Evolutionary conservation across 1,140 invertebrate genomes (phyloP), one percentile per base, ranked within the genome.

Genomic region (Tetramorium alpestre): DNA sequence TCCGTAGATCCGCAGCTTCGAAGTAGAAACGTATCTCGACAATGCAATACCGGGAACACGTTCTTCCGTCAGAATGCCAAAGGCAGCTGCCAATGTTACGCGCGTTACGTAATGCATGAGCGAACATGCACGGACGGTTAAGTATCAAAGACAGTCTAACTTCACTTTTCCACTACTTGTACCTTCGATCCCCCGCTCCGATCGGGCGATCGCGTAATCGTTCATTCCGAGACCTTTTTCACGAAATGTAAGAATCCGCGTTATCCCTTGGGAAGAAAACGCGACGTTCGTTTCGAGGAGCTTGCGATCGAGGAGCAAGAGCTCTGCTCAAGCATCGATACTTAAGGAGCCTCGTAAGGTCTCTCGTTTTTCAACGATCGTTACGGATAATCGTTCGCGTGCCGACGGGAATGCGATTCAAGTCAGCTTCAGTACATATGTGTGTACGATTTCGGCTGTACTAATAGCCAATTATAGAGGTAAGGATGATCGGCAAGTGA

Each of bases 101-200:
- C 25, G 58, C 11, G 13, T 80, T 80, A 38, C 11, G 16, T 49
- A 47, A 22, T 54, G 8, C 16, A 16, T 70, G 54, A 70, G 25
- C 11, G 64, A 28, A 16, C 33, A 33, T 33, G 3, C 33, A 33
- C 18, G 16, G 25, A 38, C 18, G 25, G 13, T 70, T 38, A 60
- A 58, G 16, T 25, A 44, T 16, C 44, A 69, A 87, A 64, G 67
- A 64, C 54, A 65, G 62, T 44, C 2, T 56, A 76, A 56, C n/a
- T 76, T 62, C n/a, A 60, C 8, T 49, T 86, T 88, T 80, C 25
- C 60, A 80, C 28, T 67, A 62, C 28, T 88, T 49, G 78, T 65
- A 77, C 47, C 70, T 89, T 38, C 16, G 33, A 49, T 22, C 11
- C n/a, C 8, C 25, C 22, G 33, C 25, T 49, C 18, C 56, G 86